Evolutionary conservation across 2,113 vertebrate genomes (phyloP).

Genomic region (Sprattus sprattus): DNA sequence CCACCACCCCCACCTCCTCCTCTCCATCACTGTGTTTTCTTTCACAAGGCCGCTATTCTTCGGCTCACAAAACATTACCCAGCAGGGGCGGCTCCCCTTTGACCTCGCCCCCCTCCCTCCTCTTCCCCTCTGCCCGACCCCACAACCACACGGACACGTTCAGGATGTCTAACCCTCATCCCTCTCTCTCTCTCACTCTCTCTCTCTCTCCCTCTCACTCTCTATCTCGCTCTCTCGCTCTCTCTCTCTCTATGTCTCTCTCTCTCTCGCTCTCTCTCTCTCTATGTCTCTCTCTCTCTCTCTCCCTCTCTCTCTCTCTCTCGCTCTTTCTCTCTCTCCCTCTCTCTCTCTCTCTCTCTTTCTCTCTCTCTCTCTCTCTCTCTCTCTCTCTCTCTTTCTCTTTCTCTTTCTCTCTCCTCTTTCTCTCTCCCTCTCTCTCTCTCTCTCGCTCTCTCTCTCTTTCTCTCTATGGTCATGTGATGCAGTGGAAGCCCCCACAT

Average conservation of each 20-base stretch:
- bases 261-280: too few species aligned
- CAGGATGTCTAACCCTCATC: slow-evolving; percentile 30
- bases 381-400: slow-evolving; percentile 13
- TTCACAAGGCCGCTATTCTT: slow-evolving; percentile 59
- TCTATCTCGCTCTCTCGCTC: neutral
- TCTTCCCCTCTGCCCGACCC: slow-evolving; percentile 48
- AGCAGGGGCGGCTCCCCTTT: slow-evolving; percentile 57
- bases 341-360: slow-evolving; percentile 17
- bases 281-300: slow-evolving; percentile 9
- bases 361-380: slow-evolving; percentile 10
- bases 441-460: slow-evolving; percentile 15
- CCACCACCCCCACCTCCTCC: slow-evolving; percentile 12
- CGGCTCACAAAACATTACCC: slow-evolving; percentile 53
- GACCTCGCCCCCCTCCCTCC: slow-evolving; percentile 50
- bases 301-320: slow-evolving; percentile 12
- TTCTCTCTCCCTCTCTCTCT: slow-evolving; percentile 8
- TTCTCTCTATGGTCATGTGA: slow-evolving; percentile 11
- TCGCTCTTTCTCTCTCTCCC: slow-evolving; percentile 10
- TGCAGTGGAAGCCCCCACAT: slow-evolving; percentile 28
- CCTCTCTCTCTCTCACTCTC: slow-evolving; percentile 11
- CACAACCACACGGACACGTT: slow-evolving; percentile 36
- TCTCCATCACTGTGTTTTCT: slow-evolving; percentile 41
- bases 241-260: neutral
- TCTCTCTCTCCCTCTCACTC: slow-evolving; percentile 6
- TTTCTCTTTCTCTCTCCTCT: too few species aligned